phyloP scores from a whole-genome alignment of 2,113 vertebrate genomes.

The Python bivittatus region DNA sequence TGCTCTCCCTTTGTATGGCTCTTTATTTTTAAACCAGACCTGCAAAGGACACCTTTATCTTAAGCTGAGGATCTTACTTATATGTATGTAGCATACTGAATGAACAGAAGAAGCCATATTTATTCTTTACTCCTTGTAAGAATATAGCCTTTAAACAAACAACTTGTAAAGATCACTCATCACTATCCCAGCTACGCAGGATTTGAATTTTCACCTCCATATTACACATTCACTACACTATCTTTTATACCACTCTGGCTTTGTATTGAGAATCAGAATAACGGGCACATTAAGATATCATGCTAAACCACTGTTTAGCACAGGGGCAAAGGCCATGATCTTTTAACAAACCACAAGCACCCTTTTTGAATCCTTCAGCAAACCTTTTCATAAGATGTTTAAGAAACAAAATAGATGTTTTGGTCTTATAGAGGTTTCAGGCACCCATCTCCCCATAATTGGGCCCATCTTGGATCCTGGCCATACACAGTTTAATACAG shows the following conservation, averaged over 20 bases:
- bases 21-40: background rate
- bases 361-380: background rate
- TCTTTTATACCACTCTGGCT: background rate
- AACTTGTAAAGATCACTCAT: background rate
- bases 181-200: background rate
- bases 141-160: background rate
- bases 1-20: background rate
- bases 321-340: background rate
- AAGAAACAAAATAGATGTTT: background rate
- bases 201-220: background rate
- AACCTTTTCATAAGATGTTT: background rate
- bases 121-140: background rate
- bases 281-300: background rate
- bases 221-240: background rate
- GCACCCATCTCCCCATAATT: background rate
- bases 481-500: background rate
- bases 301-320: background rate
- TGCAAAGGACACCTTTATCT: background rate
- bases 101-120: background rate
- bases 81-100: background rate
- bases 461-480: background rate
- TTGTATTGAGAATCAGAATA: background rate
- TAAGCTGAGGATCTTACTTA: background rate
- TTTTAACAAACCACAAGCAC: background rate
- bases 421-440: background rate